Percentiles rank a stretch among this genome's conserved stretches.
Conservation (phyloP, 2,797 vertebrate genomes). For the Aselliscus stoliczkanus region DNA sequence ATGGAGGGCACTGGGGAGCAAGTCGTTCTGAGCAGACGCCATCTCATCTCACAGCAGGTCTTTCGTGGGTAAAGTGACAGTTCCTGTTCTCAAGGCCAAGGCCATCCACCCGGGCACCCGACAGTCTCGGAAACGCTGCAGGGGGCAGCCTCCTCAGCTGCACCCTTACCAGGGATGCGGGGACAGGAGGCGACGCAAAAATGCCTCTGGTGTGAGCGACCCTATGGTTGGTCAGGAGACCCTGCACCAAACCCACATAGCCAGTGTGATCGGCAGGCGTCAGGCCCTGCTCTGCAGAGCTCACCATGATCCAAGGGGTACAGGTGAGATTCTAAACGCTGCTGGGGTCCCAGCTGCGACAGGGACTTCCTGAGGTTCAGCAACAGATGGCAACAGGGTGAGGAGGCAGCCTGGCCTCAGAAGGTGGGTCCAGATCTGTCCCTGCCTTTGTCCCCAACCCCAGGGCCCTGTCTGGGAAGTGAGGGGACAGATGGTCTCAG, state of each 20-base stretch:
- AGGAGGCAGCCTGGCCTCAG: background rate
- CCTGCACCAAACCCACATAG: background rate
- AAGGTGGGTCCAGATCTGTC: background rate
- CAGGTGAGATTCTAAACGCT: background rate
- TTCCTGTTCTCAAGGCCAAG: too few relatives aligned
- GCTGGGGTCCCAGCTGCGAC: fast-evolving
- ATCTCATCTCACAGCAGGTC: background rate
- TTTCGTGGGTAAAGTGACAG: background rate
- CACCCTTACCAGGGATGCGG: background rate
- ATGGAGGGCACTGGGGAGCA: background rate
- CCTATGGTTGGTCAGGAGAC: background rate
- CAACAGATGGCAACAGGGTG: background rate
- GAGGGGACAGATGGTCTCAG: fast-evolving
- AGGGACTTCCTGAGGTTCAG: fast-evolving
- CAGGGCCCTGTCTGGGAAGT: background rate
- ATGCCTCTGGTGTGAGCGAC: background rate
- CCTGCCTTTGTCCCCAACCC: background rate
- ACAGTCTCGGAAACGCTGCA: background rate
- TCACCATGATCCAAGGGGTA: fast-evolving
- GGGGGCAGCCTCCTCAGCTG: background rate
- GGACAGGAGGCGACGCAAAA: background rate
- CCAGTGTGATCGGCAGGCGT: background rate
- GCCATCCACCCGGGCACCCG: background rate
- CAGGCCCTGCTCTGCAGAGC: background rate
- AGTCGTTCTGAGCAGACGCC: background rate